phyloP scores from a whole-genome alignment of 2,797 vertebrate species.

The Lateolabrax maculatus region DNA sequence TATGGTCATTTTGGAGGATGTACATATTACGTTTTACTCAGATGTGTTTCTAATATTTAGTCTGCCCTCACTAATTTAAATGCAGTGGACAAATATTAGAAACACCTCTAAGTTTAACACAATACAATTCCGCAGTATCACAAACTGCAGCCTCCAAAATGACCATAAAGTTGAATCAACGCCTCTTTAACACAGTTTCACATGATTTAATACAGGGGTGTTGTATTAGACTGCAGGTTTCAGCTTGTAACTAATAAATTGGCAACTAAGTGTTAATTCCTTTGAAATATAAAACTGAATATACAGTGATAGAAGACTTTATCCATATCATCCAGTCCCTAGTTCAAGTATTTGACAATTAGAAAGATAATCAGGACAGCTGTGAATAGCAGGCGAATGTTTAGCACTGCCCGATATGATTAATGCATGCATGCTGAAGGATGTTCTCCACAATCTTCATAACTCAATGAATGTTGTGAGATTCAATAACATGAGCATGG shows the following conservation, averaged over 20 bases:
- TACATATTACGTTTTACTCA: conserved; percentile 2
- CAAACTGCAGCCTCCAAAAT: conserved; percentile 5
- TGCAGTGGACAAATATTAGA: not conserved
- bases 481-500: conserved; percentile 33
- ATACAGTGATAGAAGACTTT: not conserved
- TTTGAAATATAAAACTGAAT: not conserved
- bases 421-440: not conserved
- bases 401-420: not conserved
- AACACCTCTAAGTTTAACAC: conserved; percentile 5
- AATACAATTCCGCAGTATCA: not conserved
- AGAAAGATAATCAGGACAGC: conserved; percentile 17
- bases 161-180: not conserved
- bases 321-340: not conserved
- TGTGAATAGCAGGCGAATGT: conserved; percentile 8
- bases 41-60: conserved; percentile 7
- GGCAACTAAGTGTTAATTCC: not conserved
- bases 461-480: conserved; percentile 21
- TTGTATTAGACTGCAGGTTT: not conserved
- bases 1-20: not conserved
- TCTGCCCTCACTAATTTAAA: not conserved
- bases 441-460: conserved; percentile 17
- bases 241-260: not conserved
- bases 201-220: not conserved
- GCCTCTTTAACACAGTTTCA: conserved; percentile 8
- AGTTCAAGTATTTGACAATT: not conserved